Evolutionary conservation across 2,888 invertebrate species (phyloP).

Genomic region (Phasia obesa): DNA sequence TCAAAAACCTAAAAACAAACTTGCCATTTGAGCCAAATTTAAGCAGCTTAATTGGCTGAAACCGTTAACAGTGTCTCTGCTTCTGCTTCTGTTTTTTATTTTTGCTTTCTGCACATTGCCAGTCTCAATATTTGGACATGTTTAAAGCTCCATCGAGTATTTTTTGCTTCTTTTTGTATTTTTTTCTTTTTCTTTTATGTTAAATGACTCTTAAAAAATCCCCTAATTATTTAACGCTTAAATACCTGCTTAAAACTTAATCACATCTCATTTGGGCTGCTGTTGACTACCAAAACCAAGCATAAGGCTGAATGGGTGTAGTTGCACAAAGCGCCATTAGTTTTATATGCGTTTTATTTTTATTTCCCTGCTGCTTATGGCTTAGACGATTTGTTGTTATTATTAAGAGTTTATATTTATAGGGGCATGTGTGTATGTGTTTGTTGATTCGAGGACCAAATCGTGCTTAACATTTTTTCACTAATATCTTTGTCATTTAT

Average conservation of each 20-base stretch:
- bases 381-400: neutral
- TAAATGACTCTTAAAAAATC: constrained; percentile 59
- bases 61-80: constrained; percentile 58
- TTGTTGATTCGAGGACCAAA: constrained; percentile 41
- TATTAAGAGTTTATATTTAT: neutral
- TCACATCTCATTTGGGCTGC: constrained; percentile 56
- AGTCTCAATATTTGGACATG: neutral
- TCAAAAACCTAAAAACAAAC: constrained; percentile 32
- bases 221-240: constrained; percentile 70
- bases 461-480: constrained; percentile 67
- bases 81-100: constrained; percentile 2
- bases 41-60: constrained; percentile 66
- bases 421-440: neutral
- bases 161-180: neutral
- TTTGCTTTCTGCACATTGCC: neutral
- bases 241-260: constrained; percentile 68
- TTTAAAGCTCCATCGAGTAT: neutral
- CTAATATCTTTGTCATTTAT: constrained; percentile 66
- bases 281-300: neutral
- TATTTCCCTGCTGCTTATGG: constrained; percentile 1
- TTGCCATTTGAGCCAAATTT: constrained; percentile 38
- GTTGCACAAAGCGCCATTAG: constrained; percentile 65
- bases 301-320: neutral
- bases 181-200: constrained; percentile 26
- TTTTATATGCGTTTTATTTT: constrained; percentile 54